Base-by-base conservation (phyloP, 2,797 vertebrate species). In the Falco naumanni region DNA sequence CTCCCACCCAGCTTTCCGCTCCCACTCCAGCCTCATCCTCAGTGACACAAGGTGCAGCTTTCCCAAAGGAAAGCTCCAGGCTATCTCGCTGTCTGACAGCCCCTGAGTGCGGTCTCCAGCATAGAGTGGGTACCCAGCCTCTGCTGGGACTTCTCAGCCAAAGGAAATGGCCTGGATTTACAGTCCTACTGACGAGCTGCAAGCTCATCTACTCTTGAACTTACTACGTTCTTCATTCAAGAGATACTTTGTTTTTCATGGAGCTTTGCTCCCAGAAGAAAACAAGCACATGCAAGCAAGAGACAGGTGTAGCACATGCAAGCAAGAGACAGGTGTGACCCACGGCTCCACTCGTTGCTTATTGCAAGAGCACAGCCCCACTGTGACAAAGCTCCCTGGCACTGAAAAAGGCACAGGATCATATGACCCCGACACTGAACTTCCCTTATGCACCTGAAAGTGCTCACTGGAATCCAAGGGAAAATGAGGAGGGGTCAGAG, bases 341-440 rank as follows among this genome's bases (percentile, higher is more conserved):
- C 63, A n/a, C 31, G 76, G n/a, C 57, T 60, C 5, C 25, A 16
- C 13, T 29, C 20, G 8, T 0, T 28, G 50, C 28, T 37, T 26
- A 31, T 28, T 60, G 34, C 43, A 37, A 53, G 47, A 80, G 56
- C 31, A 18, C 2, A 4, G 25, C 12, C 22, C 33, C 17, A 2
- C 24, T 26, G 5, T 10, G 22, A 51, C 53, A 57, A 47, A 85
- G 8, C 16, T 70, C 48, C 13, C 50, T 33, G 45, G 18, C 60
- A 45, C 70, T 51, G 37, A 16, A 59, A 76, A 53, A 83, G 33
- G 65, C 29, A 45, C 14, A n/a, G 31, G 16, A 13, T 28, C 18
- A 2, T 5, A 48, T 0, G 4, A 6, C 1, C 8, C 13, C 48
- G 7, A 2, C 5, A 25, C 37, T 80, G 65, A 43, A 16, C 59